Evolutionary conservation across 2,888 invertebrate genomes (phyloP).

Genomic region (Hirtodrosophila trivittata): DNA sequence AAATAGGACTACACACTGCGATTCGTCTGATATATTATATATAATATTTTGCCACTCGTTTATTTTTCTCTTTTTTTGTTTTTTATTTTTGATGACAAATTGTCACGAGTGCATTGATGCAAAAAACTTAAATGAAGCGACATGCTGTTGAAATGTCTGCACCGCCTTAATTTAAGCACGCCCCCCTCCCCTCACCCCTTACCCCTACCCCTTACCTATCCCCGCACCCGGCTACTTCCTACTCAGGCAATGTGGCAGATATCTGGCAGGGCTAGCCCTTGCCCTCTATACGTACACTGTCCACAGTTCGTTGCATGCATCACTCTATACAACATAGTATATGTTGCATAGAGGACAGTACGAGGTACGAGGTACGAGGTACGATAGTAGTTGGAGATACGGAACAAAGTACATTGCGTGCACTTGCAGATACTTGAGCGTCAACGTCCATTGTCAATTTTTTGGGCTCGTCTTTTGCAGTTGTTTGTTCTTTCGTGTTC

Average conservation of each 20-base stretch:
- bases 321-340: constrained; percentile 1
- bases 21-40: no score
- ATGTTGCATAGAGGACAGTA: no score
- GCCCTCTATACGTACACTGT: constrained; percentile 25
- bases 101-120: constrained; percentile 80
- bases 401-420: constrained; percentile 62
- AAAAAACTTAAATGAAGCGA: constrained; percentile 80
- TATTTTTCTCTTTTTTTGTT: constrained; percentile 9
- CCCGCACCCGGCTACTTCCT: no score
- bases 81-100: constrained; percentile 70
- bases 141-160: constrained; percentile 77
- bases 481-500: constrained; percentile 52
- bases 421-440: constrained; percentile 76
- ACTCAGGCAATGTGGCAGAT: neutral
- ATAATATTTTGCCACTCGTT: no score
- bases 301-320: constrained; percentile 42
- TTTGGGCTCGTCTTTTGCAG: constrained; percentile 50
- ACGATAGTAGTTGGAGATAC: constrained; percentile 55
- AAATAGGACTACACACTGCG: constrained; percentile 9
- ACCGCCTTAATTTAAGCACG: constrained; percentile 54
- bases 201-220: neutral
- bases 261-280: constrained; percentile 34
- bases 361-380: neutral
- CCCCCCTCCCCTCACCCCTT: constrained; percentile 6
- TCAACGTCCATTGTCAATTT: constrained; percentile 62